These are phyloP conservation scores for Oceanodroma tethys DNA, from an alignment of 2,113 vertebrate species.

Conservation along the genomic window DNA sequence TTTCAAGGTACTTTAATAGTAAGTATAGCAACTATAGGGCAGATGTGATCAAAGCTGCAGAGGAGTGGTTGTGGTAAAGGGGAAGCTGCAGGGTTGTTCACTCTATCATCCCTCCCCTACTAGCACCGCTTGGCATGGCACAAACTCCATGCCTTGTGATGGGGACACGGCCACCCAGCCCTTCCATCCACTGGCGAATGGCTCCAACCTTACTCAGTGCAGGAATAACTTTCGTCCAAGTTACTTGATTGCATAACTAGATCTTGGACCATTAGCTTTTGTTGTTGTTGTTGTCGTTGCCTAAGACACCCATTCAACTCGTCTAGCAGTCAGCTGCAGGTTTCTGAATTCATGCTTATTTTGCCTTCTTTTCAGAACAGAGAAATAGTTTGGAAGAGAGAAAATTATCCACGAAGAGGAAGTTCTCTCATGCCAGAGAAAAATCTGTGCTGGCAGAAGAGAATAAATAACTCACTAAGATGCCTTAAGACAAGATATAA, in stretches of 20 bases:
- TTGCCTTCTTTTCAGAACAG: background rate
- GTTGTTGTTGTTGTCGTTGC: background rate
- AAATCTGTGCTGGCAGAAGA: background rate
- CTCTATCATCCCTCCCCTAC: background rate
- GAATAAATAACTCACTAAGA: slow-evolving; percentile 21
- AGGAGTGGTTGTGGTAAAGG: background rate
- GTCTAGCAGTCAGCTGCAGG: background rate
- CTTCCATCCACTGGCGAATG: background rate
- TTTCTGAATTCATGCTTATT: background rate
- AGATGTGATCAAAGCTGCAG: background rate
- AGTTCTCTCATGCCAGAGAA: background rate
- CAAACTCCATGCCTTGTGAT: background rate
- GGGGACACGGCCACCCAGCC: background rate
- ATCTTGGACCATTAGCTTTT: background rate
- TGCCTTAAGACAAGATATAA: background rate
- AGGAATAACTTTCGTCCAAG: background rate
- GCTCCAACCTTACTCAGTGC: background rate
- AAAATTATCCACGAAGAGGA: background rate
- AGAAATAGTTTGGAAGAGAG: background rate
- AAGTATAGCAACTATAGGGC: background rate
- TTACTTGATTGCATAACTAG: background rate
- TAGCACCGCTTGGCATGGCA: background rate
- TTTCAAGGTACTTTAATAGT: background rate
- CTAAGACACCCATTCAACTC: background rate
- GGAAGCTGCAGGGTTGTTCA: background rate